A percentile compares a stretch with the other conserved stretches of the same genome.
Evolutionary conservation across 1,140 invertebrate genomes (phyloP).

Genomic region (Dinothrombium tinctorium): DNA sequence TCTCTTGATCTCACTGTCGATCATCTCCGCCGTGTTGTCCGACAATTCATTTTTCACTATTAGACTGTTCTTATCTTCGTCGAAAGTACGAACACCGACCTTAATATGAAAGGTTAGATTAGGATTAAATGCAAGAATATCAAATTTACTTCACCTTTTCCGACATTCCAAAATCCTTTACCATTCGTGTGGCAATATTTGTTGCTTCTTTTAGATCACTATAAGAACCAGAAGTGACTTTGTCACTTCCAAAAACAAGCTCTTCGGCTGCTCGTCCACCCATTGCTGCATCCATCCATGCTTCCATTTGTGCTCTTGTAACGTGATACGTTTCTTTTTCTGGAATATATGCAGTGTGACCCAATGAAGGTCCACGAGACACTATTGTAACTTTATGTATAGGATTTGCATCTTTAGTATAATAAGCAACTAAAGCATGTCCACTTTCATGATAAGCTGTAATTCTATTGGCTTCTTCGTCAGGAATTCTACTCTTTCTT

Average conservation of each 20-base stretch:
- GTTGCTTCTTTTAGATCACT: constrained; percentile 59
- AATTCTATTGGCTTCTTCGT: constrained; percentile 72
- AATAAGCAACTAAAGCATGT: constrained; percentile 81
- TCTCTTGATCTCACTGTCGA: constrained; percentile 79
- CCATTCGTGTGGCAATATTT: constrained; percentile 72
- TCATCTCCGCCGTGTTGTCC: constrained; percentile 51
- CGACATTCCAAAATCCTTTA: constrained; percentile 90
- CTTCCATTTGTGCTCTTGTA: constrained; percentile 69
- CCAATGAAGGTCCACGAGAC: constrained; percentile 59
- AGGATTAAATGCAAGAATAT: not conserved
- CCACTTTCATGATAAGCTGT: constrained; percentile 96
- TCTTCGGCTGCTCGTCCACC: constrained; percentile 93
- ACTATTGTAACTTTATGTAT: constrained; percentile 91
- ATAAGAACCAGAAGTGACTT: constrained; percentile 50
- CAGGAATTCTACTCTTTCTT: constrained; percentile 57
- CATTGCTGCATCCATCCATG: constrained; percentile 88
- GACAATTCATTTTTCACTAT: constrained; percentile 42
- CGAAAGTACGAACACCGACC: constrained; percentile 55
- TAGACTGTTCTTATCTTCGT: constrained; percentile 25
- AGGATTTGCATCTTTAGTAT: constrained; percentile 65
- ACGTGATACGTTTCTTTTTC: constrained; percentile 69
- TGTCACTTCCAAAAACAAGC: constrained; percentile 74
- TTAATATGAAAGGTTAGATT: constrained; percentile 17
- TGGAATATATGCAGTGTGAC: constrained; percentile 62
- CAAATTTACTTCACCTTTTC: constrained; percentile 32